These are phyloP conservation scores for Girardinus metallicus DNA, from an alignment of 2,797 vertebrate genomes.

Conservation along the genomic window DNA sequence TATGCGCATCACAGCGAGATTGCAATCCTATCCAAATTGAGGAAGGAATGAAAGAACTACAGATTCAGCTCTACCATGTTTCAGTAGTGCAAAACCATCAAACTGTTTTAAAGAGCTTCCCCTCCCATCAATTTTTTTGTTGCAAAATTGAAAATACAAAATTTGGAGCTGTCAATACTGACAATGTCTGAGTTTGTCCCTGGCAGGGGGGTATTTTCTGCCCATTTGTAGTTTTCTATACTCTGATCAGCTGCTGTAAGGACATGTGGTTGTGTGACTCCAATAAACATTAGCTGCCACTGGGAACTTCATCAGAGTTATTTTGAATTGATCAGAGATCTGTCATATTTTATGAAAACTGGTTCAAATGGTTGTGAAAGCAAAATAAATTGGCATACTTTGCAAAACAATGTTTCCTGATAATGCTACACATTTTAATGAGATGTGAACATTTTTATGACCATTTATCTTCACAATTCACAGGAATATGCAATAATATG, in stretches of 20 bases:
- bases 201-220: neutral
- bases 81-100: neutral
- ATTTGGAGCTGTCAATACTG: neutral
- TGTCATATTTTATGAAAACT: neutral
- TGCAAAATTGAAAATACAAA: neutral
- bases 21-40: neutral
- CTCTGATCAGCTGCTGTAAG: neutral
- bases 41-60: neutral
- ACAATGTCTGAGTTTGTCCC: neutral
- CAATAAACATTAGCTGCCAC: neutral
- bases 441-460: neutral
- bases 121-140: neutral
- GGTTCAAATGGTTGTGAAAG: neutral
- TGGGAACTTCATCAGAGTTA: neutral
- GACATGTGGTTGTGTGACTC: neutral
- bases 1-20: constrained; percentile 1
- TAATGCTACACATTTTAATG: neutral
- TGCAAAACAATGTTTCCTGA: neutral
- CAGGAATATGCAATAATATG: neutral
- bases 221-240: neutral
- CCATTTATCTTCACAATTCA: neutral
- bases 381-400: neutral
- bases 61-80: neutral
- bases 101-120: neutral
- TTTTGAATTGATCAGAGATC: neutral